phyloP scores from a whole-genome alignment of 35 echinoderm and acorn worm genomes.

The Strongylocentrotus purpuratus region DNA sequence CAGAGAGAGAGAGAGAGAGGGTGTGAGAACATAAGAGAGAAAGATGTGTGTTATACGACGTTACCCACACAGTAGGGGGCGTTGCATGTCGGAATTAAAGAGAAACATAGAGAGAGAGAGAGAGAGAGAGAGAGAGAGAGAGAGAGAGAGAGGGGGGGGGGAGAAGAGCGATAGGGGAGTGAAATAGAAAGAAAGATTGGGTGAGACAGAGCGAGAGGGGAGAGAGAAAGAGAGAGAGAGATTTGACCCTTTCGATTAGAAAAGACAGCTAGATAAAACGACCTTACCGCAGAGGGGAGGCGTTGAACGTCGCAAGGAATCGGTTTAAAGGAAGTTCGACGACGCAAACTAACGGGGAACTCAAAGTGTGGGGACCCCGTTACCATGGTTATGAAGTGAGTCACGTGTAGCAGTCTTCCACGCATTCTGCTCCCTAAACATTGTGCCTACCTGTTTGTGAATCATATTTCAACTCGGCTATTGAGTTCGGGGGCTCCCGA shows the following conservation, averaged over 20 bases:
- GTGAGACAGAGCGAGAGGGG: background rate
- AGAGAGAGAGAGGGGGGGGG: background rate
- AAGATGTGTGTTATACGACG: background rate
- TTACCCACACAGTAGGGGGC: no score
- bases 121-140: background rate
- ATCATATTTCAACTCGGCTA: background rate
- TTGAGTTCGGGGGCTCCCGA: background rate
- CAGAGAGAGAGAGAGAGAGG: no score
- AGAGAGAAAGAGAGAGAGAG: background rate
- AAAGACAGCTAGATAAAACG: constrained; percentile 1
- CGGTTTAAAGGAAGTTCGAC: background rate
- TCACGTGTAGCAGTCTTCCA: background rate
- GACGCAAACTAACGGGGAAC: background rate
- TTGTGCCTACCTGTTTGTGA: constrained; percentile 1
- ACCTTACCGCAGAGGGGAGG: background rate
- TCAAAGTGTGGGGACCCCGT: background rate
- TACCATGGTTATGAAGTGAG: background rate
- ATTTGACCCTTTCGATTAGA: background rate
- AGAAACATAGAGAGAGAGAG: background rate
- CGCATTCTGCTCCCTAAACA: background rate
- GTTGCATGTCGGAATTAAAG: no score
- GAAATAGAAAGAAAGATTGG: no score
- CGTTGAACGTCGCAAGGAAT: background rate
- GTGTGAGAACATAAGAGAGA: background rate
- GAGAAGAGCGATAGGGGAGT: background rate